Base-by-base conservation (phyloP, 2,888 invertebrate genomes). In the Silvanus unidentatus region DNA sequence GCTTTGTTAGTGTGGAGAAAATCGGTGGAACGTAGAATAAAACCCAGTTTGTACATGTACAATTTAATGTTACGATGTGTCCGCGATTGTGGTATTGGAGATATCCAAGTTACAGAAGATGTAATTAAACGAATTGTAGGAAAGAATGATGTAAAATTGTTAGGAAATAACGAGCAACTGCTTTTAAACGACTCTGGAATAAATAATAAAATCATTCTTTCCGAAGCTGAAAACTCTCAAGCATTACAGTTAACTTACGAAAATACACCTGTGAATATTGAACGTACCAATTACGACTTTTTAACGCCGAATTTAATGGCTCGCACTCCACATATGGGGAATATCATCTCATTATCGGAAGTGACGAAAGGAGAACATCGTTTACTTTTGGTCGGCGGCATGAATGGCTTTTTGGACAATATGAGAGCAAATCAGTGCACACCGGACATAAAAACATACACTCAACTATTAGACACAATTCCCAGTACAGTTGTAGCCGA, bases 1-100 rank as follows among this genome's bases (percentile, higher is more conserved):
- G 86, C 87, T 13, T 69, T 96, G 2, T 67, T 86, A 44, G 84
- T 91, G n/a, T 95, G 93, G 93, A 81, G 87, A 40, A 84, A 87
- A 74, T 84, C 95, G 82, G 66, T 80, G 16, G 71, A 74, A 36
- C 73, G 77, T 60, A 76, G 73, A 37, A 75, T 92, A 34, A 74
- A 69, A 36, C 92, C 93, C 0, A 80, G 79, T 61, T 70, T 86
- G 44, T 83, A 76, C 59, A 80, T 84, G 1, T 96, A 87, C 62
- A 92, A 93, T 75, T 76, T 92, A 16, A 74, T 97, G 66, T 66
- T 96, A 1, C 77, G 86, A 59, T 82, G 84, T 65, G 81, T 86
- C 0, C 79, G 87, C 51, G 92, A 94, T 55, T 93, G 93, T 68
- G 80, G 82, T 40, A 73, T 93, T 48, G 92, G 92, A 0, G 77